A percentile compares a stretch with the other conserved stretches of the same genome.
These are phyloP conservation scores for Pardosa pseudoannulata DNA, from an alignment of 2,888 invertebrate genomes.

Conservation along the genomic window DNA sequence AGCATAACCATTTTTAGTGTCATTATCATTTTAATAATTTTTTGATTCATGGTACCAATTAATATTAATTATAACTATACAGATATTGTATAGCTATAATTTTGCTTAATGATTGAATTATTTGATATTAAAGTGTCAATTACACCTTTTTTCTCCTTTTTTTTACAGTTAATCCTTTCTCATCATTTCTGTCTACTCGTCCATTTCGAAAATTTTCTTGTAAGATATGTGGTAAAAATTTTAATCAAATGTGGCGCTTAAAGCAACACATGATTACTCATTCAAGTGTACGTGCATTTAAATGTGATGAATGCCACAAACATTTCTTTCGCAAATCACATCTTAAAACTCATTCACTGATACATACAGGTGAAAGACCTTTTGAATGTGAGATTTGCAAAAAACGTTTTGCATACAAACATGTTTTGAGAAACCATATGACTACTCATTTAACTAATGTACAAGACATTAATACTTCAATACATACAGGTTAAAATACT, in stretches of 20 bases:
- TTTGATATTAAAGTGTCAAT: too few relatives aligned
- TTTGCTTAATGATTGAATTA: too few relatives aligned
- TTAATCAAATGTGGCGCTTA: not conserved
- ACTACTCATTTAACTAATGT: not conserved
- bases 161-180: not conserved
- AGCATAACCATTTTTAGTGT: too few relatives aligned
- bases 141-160: too few relatives aligned
- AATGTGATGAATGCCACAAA: not conserved
- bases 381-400: constrained; percentile 3
- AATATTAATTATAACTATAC: too few relatives aligned
- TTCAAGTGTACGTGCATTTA: not conserved
- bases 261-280: constrained; percentile 14
- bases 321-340: not conserved
- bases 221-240: not conserved
- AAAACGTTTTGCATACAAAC: constrained; percentile 4
- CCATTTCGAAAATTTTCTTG: constrained; percentile 4
- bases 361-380: constrained; percentile 9
- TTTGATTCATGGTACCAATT: too few relatives aligned
- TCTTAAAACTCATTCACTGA: not conserved
- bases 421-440: constrained; percentile 16
- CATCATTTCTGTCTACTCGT: not conserved
- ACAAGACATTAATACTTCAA: too few relatives aligned
- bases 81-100: too few relatives aligned
- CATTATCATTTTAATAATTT: too few relatives aligned
- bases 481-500: too few relatives aligned